Percentiles rank a stretch among this genome's conserved stretches.
phyloP scores from a whole-genome alignment of 2,797 vertebrate genomes.

The Pangasius macronema region DNA sequence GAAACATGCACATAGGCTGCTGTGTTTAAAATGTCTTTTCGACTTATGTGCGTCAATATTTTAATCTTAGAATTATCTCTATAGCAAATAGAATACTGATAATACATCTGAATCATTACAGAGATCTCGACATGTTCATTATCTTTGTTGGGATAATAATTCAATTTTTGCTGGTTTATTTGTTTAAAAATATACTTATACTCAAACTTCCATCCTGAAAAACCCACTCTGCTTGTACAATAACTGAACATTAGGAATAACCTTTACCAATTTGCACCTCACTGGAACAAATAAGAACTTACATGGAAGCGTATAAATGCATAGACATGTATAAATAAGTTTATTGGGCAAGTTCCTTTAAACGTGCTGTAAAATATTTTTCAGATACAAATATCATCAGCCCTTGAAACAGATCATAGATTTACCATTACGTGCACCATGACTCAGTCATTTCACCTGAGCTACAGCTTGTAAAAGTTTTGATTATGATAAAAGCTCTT shows the following conservation, averaged over 20 bases:
- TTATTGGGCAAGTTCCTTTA: neutral
- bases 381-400: neutral
- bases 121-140: neutral
- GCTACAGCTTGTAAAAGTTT: neutral
- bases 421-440: neutral
- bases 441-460: slow-evolving; percentile 1
- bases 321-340: neutral
- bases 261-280: neutral
- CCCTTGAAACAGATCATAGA: neutral
- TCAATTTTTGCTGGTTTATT: neutral
- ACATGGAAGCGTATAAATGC: neutral
- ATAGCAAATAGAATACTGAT: too few relatives aligned
- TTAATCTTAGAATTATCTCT: neutral
- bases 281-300: neutral
- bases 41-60: neutral
- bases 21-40: neutral
- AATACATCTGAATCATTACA: neutral
- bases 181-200: neutral
- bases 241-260: neutral
- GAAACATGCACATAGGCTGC: neutral
- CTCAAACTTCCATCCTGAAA: neutral
- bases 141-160: neutral
- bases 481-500: slow-evolving; percentile 20
- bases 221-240: neutral
- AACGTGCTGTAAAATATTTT: neutral